Percentiles rank a stretch among this genome's conserved stretches.
Evolutionary conservation across 2,888 invertebrate genomes (phyloP).

Genomic region (Plebejus melissa): DNA sequence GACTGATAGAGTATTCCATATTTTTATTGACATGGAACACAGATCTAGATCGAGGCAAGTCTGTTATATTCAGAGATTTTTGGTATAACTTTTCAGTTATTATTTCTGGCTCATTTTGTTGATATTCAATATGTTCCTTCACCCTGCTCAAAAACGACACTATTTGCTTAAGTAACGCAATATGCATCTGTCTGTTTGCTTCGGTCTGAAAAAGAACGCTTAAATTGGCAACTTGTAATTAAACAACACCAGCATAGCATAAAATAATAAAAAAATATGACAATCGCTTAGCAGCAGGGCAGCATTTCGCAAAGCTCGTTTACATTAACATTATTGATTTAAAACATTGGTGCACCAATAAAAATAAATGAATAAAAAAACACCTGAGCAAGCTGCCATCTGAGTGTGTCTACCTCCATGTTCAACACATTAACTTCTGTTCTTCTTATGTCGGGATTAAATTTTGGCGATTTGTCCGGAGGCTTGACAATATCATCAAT

Average conservation of each 20-base stretch:
- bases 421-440: constrained; percentile 77
- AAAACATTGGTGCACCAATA: constrained; percentile 52
- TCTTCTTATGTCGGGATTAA: constrained; percentile 48
- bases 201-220: constrained; percentile 79
- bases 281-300: constrained; percentile 39
- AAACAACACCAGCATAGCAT: constrained; percentile 24
- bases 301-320: constrained; percentile 39
- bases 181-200: constrained; percentile 85
- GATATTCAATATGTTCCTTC: constrained; percentile 80
- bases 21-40: constrained; percentile 65
- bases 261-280: not conserved
- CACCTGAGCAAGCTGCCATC: constrained; percentile 87
- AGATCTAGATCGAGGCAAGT: constrained; percentile 65
- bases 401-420: constrained; percentile 83
- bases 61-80: constrained; percentile 50
- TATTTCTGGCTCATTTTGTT: constrained; percentile 47
- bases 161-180: constrained; percentile 84
- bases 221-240: constrained; percentile 26
- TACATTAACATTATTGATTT: constrained; percentile 16
- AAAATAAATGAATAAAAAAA: constrained; percentile 32
- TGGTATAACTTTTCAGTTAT: constrained; percentile 43
- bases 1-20: constrained; percentile 51
- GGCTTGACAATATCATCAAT: constrained; percentile 51
- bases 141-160: constrained; percentile 83
- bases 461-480: constrained; percentile 45